These are phyloP conservation scores for Pteropus alecto DNA, from an alignment of 2,113 vertebrate species.

Conservation along the genomic window DNA sequence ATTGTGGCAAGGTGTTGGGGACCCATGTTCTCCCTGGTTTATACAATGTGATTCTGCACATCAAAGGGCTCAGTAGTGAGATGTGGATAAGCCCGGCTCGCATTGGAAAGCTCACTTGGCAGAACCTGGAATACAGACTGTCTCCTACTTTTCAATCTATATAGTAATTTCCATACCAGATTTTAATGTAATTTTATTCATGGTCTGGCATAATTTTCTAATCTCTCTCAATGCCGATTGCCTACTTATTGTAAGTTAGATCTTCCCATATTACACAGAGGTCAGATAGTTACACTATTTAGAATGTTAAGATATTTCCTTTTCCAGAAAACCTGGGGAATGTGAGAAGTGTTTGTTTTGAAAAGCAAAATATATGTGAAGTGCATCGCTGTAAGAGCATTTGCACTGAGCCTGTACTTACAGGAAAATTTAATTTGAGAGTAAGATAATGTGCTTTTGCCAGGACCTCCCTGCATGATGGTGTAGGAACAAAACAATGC, in stretches of 20 bases:
- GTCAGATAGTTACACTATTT: background rate
- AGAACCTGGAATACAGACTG: background rate
- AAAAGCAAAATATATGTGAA: background rate
- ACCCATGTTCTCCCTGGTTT: background rate
- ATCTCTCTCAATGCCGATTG: background rate
- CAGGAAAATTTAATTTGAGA: background rate
- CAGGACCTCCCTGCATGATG: slow-evolving; percentile 31
- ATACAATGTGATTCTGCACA: too few species aligned
- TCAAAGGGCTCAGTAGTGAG: background rate
- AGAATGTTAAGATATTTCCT: slow-evolving; percentile 15
- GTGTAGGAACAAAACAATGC: background rate
- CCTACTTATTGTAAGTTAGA: background rate
- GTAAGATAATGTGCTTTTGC: background rate
- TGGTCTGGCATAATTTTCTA: background rate
- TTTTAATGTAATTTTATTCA: background rate
- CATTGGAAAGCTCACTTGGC: background rate
- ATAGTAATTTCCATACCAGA: background rate
- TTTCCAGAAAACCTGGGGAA: slow-evolving; percentile 31
- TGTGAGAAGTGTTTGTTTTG: slow-evolving; percentile 44
- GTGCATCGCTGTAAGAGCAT: background rate
- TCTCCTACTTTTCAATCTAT: background rate
- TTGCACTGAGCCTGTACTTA: background rate
- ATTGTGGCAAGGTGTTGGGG: too few species aligned
- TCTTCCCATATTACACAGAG: background rate
- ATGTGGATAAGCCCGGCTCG: background rate